These are phyloP conservation scores for Polymixis flavicincta DNA, from an alignment of 2,888 invertebrate genomes.

Conservation along the genomic window DNA sequence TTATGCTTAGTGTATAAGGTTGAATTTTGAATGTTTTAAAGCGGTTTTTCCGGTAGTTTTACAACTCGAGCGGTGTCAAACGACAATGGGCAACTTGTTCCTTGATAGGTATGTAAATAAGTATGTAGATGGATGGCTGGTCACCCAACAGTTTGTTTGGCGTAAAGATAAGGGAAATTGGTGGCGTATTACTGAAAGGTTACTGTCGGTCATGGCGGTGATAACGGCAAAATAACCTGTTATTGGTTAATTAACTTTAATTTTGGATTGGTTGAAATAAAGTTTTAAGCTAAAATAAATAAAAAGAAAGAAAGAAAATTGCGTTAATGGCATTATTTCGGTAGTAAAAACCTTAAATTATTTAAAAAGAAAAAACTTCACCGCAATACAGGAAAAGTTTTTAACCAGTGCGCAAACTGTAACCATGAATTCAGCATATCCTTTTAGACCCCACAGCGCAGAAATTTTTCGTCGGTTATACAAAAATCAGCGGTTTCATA, in stretches of 20 bases:
- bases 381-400: no score
- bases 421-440: no score
- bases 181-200: slow-evolving; percentile 66
- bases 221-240: slow-evolving; percentile 57
- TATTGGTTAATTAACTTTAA: slow-evolving; percentile 2
- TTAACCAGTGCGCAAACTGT: no score
- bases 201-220: slow-evolving; percentile 66
- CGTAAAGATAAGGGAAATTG: slow-evolving; percentile 74
- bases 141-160: slow-evolving; percentile 83
- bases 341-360: no score
- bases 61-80: slow-evolving; percentile 79
- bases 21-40: slow-evolving; percentile 63
- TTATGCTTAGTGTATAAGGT: slow-evolving; percentile 60
- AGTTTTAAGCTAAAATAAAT: neutral
- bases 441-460: no score
- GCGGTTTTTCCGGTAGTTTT: slow-evolving; percentile 86
- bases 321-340: no score
- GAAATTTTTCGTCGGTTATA: no score
- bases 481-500: no score
- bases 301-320: no score
- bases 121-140: slow-evolving; percentile 86
- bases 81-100: slow-evolving; percentile 88
- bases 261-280: slow-evolving; percentile 12
- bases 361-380: no score
- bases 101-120: slow-evolving; percentile 89